Evolutionary conservation across 2,888 invertebrate species (phyloP).

Genomic region (Anaspis maculata): DNA sequence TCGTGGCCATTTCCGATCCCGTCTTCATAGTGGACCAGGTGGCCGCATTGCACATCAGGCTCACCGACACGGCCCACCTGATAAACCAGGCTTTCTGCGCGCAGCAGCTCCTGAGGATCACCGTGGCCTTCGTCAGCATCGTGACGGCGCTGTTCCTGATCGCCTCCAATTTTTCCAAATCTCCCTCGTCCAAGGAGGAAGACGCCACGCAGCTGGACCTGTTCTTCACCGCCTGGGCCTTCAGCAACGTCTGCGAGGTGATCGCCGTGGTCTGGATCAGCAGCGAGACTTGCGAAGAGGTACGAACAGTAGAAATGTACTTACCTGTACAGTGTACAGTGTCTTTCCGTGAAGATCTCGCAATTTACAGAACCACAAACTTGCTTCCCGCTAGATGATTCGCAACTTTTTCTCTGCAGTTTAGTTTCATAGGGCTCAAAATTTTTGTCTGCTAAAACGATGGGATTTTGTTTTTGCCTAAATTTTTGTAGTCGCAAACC

Average conservation of each 20-base stretch:
- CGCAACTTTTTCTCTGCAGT: too few species aligned
- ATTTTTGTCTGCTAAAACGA: too few species aligned
- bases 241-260: constrained; percentile 26
- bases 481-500: too few species aligned
- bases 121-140: constrained; percentile 27
- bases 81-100: constrained; percentile 28
- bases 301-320: too few species aligned
- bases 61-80: constrained; percentile 26
- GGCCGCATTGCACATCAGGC: constrained; percentile 26
- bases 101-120: constrained; percentile 27
- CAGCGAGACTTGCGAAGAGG: constrained; percentile 28
- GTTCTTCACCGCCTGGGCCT: constrained; percentile 27
- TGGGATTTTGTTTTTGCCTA: too few species aligned
- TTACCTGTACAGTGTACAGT: too few species aligned
- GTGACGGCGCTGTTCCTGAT: constrained; percentile 27
- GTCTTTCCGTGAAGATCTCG: too few species aligned
- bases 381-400: too few species aligned
- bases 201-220: constrained; percentile 16
- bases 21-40: constrained; percentile 26
- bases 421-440: too few species aligned
- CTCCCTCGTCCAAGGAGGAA: constrained; percentile 8
- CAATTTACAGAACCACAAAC: too few species aligned
- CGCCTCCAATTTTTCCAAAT: constrained; percentile 22
- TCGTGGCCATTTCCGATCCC: constrained; percentile 18
- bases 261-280: constrained; percentile 27